Conservation (phyloP, 2,888 invertebrate species). For the Habroteleia sp. region DNA sequence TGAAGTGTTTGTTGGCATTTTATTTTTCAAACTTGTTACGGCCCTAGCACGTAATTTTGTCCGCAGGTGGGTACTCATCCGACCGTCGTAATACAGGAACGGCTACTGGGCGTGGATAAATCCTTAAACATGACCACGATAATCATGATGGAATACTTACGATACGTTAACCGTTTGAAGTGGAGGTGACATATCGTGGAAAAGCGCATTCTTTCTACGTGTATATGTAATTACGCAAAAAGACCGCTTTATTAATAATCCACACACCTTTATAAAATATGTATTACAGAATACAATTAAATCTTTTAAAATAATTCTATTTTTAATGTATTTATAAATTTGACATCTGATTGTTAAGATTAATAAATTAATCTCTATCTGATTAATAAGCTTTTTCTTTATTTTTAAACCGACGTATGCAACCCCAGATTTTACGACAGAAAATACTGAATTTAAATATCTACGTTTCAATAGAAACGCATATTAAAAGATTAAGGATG, state of each 20-base stretch:
- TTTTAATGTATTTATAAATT: too few species aligned
- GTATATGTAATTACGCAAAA: slow-evolving; percentile 1
- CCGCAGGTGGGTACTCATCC: slow-evolving; percentile 76
- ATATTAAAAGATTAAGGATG: too few species aligned
- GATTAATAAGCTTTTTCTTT: too few species aligned
- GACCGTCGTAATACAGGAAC: slow-evolving; percentile 75
- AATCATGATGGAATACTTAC: slow-evolving; percentile 73
- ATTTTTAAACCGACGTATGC: too few species aligned
- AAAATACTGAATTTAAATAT: too few species aligned
- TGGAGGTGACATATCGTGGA: slow-evolving; percentile 49
- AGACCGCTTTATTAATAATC: slow-evolving; percentile 15
- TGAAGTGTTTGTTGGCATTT: slow-evolving; percentile 75
- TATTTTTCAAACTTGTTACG: slow-evolving; percentile 66
- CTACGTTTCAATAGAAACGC: too few species aligned
- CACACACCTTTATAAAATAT: neutral
- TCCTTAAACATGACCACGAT: slow-evolving; percentile 73
- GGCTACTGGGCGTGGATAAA: slow-evolving; percentile 80
- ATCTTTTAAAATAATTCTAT: too few species aligned
- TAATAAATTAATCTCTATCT: too few species aligned
- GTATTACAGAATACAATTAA: too few species aligned
- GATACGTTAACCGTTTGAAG: slow-evolving; percentile 53
- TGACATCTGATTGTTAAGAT: too few species aligned
- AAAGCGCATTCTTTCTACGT: slow-evolving; percentile 4
- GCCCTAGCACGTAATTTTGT: slow-evolving; percentile 62
- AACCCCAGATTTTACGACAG: too few species aligned